phyloP scores from a whole-genome alignment of 2,113 vertebrate genomes.

The Phylloscopus trochiloides region DNA sequence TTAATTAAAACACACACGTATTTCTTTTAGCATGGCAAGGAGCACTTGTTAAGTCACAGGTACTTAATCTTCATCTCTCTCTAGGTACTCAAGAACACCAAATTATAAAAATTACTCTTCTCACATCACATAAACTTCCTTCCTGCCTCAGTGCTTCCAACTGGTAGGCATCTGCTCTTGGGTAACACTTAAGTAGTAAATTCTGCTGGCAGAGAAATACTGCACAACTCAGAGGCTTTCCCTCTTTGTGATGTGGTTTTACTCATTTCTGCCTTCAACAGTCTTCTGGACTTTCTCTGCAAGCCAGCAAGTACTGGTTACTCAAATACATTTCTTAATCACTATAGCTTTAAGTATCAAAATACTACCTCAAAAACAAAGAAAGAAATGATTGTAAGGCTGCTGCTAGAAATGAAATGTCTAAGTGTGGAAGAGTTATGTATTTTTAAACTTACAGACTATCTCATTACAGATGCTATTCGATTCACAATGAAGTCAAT shows the following conservation, averaged over 20 bases:
- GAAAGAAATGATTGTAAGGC: neutral
- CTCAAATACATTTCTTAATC: neutral
- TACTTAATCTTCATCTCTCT: slow-evolving; percentile 13
- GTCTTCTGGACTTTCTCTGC: neutral
- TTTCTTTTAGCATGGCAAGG: neutral
- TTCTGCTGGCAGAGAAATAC: neutral
- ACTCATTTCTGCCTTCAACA: neutral
- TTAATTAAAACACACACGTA: neutral
- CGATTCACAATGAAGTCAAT: neutral
- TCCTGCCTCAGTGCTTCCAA: slow-evolving; percentile 16
- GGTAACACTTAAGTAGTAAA: neutral
- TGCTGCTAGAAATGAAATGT: neutral
- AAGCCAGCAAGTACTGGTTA: neutral
- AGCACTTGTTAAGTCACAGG: neutral
- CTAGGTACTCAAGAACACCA: neutral
- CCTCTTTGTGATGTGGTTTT: neutral
- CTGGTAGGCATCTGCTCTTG: neutral
- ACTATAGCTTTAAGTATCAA: neutral
- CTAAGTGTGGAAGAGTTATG: neutral
- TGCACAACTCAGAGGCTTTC: neutral
- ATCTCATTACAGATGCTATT: neutral
- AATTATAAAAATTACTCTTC: neutral
- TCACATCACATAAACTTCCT: neutral
- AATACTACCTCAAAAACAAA: neutral
- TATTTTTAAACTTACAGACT: neutral